Conservation (phyloP, 2,888 invertebrate species). For the Cancer borealis region DNA sequence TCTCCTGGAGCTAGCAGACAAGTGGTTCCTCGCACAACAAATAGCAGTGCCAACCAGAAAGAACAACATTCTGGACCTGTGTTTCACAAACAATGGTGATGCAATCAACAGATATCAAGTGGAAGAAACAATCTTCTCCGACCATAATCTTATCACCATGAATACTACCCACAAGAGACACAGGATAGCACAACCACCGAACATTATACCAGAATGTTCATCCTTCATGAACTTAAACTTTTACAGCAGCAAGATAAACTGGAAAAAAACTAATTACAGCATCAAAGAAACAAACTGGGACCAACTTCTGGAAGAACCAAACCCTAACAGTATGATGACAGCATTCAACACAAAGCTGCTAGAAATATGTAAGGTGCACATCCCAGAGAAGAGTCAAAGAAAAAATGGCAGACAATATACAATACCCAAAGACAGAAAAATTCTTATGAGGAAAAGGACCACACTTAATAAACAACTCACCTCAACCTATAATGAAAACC, state of each 20-base stretch:
- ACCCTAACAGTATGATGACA: no score
- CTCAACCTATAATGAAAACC: neutral
- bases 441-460: constrained; percentile 5
- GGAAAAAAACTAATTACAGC: no score
- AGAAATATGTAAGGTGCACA: neutral
- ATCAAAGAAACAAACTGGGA: no score
- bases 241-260: no score
- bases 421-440: constrained; percentile 23
- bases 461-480: constrained; percentile 8
- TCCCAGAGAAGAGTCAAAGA: neutral
- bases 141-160: no score
- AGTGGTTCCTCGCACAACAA: neutral
- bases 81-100: neutral
- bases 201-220: no score
- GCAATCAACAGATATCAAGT: neutral
- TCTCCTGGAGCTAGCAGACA: neutral
- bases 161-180: no score
- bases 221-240: no score
- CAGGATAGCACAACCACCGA: no score
- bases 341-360: neutral
- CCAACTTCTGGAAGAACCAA: no score
- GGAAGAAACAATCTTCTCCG: neutral
- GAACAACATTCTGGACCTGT: neutral
- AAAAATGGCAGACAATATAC: neutral
- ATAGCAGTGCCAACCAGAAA: neutral